Percentiles rank a stretch among this genome's conserved stretches.
Evolutionary conservation across 1,140 invertebrate genomes (phyloP).

Genomic region (Apolygus lucorum): DNA sequence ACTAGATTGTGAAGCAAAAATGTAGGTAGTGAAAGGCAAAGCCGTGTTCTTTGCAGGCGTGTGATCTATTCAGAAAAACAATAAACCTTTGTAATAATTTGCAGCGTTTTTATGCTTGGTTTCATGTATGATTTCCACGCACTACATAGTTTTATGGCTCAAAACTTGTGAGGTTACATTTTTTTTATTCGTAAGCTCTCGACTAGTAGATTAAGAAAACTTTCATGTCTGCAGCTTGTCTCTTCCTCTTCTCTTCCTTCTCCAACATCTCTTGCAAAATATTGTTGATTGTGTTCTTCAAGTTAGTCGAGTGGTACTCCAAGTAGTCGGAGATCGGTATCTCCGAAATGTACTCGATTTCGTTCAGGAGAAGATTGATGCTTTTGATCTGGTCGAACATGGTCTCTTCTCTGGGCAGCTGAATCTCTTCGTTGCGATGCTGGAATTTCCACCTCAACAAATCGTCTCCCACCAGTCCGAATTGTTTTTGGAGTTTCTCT

Average conservation of each 20-base stretch:
- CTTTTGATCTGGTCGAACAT: not conserved
- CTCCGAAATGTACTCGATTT: not conserved
- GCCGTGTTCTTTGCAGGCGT: too few relatives aligned
- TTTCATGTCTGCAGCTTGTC: not conserved
- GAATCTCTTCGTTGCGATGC: slow-evolving; percentile 6
- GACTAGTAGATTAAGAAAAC: not conserved
- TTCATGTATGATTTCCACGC: too few relatives aligned
- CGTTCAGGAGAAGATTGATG: not conserved
- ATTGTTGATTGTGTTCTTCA: not conserved
- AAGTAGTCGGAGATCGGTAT: not conserved
- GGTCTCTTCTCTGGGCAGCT: not conserved
- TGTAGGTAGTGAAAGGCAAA: too few relatives aligned
- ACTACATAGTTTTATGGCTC: too few relatives aligned
- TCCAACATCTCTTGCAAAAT: not conserved
- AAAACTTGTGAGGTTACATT: too few relatives aligned
- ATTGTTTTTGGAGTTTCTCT: not conserved
- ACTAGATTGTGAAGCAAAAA: too few relatives aligned
- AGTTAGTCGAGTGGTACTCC: not conserved
- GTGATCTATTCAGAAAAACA: too few relatives aligned
- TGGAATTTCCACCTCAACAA: slow-evolving; percentile 3
- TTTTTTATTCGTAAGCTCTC: not conserved
- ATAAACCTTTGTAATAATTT: too few relatives aligned
- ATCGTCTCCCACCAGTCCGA: not conserved
- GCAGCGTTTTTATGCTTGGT: too few relatives aligned
- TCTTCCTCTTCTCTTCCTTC: not conserved